phyloP scores from a whole-genome alignment of 2,113 vertebrate genomes.

The Crotalus helleri region DNA sequence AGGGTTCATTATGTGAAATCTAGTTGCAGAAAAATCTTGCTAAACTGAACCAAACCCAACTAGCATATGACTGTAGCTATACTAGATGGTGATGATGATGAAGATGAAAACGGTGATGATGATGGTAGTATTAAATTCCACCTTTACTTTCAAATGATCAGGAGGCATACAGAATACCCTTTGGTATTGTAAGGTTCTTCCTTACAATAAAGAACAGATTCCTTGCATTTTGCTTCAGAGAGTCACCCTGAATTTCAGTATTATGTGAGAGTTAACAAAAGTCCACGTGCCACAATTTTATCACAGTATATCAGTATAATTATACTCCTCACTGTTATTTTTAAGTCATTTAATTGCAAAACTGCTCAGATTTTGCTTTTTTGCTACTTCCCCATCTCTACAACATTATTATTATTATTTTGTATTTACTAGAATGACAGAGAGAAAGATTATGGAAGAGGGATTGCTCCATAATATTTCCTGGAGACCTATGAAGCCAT shows the following conservation, averaged over 20 bases:
- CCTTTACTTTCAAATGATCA: not conserved
- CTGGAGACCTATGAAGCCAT: not conserved
- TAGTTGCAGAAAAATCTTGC: not conserved
- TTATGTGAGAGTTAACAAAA: not conserved
- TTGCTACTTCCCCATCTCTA: not conserved
- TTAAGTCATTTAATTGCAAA: not conserved
- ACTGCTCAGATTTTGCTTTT: not conserved
- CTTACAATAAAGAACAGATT: not conserved
- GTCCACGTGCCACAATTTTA: not conserved
- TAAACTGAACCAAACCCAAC: not conserved
- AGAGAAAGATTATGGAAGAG: not conserved
- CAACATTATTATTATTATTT: not conserved
- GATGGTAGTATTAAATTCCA: not conserved
- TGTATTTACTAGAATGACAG: not conserved
- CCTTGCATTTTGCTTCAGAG: not conserved
- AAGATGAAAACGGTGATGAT: not conserved
- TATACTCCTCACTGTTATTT: not conserved
- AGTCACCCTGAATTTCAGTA: not conserved
- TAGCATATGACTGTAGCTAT: not conserved
- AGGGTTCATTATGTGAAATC: not conserved
- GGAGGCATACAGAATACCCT: not conserved
- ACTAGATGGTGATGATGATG: not conserved
- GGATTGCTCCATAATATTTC: not conserved
- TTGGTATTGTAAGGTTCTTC: not conserved
- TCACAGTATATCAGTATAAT: not conserved